phyloP scores from a whole-genome alignment of 2,888 invertebrate genomes.

The Scaptomyza reducta region DNA sequence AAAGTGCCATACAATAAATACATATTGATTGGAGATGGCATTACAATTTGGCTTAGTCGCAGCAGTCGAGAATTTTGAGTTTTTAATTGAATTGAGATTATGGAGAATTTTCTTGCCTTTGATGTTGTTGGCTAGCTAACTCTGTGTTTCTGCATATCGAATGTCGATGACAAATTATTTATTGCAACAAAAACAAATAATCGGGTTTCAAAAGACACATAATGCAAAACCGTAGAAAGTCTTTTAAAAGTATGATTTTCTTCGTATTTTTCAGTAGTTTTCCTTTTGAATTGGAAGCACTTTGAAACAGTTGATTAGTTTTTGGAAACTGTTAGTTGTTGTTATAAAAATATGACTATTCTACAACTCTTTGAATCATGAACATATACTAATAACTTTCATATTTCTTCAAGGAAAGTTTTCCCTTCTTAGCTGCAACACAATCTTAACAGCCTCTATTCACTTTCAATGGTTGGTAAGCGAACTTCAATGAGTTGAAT shows the following conservation, averaged over 20 bases:
- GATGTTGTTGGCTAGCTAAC: background rate
- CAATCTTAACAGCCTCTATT: constrained; percentile 1
- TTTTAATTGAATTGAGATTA: constrained; percentile 16
- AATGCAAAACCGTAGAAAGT: background rate
- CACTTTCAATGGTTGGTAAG: background rate
- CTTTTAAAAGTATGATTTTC: background rate
- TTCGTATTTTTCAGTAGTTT: background rate
- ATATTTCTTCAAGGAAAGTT: no score
- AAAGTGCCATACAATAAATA: constrained; percentile 19
- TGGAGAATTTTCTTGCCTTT: background rate
- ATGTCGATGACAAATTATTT: background rate
- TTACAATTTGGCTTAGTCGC: constrained; percentile 33
- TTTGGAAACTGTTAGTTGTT: no score
- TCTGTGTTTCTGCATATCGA: background rate
- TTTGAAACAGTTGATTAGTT: no score
- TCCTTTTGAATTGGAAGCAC: no score
- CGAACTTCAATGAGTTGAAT: constrained; percentile 35
- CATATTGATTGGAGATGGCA: constrained; percentile 21
- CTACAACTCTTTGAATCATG: no score
- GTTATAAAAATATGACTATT: no score
- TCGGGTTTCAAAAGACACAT: background rate
- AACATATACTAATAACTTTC: no score
- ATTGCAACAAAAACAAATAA: background rate
- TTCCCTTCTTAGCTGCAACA: background rate
- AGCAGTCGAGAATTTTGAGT: background rate